phyloP scores from a whole-genome alignment of 2,888 invertebrate species.

The Nowickia ferox region DNA sequence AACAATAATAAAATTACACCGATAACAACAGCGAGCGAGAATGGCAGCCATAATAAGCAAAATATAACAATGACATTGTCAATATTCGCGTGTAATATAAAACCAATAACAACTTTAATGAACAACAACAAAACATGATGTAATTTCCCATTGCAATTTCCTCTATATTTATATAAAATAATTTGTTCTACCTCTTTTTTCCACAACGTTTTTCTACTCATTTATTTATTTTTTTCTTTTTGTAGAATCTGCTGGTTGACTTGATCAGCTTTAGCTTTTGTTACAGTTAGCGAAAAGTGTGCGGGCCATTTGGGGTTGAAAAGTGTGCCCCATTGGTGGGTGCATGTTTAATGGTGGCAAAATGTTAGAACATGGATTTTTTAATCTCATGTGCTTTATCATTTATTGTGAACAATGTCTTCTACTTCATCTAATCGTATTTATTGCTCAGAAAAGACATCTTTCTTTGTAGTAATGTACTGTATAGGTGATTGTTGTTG shows the following conservation, averaged over 20 bases:
- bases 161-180: constrained; percentile 52
- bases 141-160: constrained; percentile 70
- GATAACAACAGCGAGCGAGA: neutral
- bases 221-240: constrained; percentile 14
- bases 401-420: constrained; percentile 62
- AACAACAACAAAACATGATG: constrained; percentile 60
- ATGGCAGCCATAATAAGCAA: constrained; percentile 10
- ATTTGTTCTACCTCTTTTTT: neutral
- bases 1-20: constrained; percentile 9
- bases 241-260: constrained; percentile 3
- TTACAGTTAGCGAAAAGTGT: neutral
- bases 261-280: constrained; percentile 46
- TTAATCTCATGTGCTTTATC: constrained; percentile 55
- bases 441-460: constrained; percentile 29
- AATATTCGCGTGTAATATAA: constrained; percentile 36
- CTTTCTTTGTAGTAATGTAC: constrained; percentile 29
- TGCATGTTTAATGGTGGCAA: constrained; percentile 53
- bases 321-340: neutral
- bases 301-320: neutral
- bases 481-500: constrained; percentile 21
- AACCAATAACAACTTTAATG: constrained; percentile 34
- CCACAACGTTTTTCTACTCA: neutral
- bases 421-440: constrained; percentile 54
- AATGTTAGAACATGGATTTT: constrained; percentile 55
- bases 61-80: constrained; percentile 47